Percentiles rank a stretch among this genome's conserved stretches.
Evolutionary conservation across 1,140 invertebrate genomes (phyloP).

Genomic region (Plodia interpunctella): DNA sequence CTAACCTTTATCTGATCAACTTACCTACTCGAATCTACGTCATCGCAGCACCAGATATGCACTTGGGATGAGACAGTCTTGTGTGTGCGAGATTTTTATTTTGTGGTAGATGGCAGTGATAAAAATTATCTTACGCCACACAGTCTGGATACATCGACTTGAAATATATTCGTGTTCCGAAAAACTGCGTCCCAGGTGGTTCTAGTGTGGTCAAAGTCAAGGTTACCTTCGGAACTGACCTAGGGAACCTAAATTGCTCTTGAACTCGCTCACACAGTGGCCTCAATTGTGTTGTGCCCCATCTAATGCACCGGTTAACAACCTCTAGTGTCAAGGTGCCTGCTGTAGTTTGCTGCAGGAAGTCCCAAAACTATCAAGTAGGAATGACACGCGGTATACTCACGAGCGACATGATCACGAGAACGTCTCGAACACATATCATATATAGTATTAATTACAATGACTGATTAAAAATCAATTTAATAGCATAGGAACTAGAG

Average conservation of each 20-base stretch:
- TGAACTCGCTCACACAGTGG: slow-evolving; percentile 74
- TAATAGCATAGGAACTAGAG: too few relatives aligned
- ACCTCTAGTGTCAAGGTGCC: slow-evolving; percentile 73
- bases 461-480: too few relatives aligned
- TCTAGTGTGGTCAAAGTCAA: slow-evolving; percentile 66
- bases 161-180: not conserved
- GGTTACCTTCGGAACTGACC: slow-evolving; percentile 76
- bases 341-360: slow-evolving; percentile 54
- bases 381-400: not conserved
- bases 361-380: slow-evolving; percentile 33
- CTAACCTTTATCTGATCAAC: too few relatives aligned
- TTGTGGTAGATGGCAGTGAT: not conserved
- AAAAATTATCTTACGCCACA: not conserved
- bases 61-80: too few relatives aligned
- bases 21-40: too few relatives aligned
- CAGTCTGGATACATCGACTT: too few relatives aligned
- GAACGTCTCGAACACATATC: too few relatives aligned
- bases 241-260: slow-evolving; percentile 76
- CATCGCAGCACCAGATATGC: not conserved
- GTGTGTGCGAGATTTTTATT: too few relatives aligned
- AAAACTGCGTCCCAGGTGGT: slow-evolving; percentile 21
- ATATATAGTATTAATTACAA: too few relatives aligned
- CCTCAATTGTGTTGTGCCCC: slow-evolving; percentile 73
- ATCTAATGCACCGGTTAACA: slow-evolving; percentile 73
- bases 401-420: not conserved